These are phyloP conservation scores for Orgyia antiqua DNA, from an alignment of 2,888 invertebrate species.

Conservation along the genomic window DNA sequence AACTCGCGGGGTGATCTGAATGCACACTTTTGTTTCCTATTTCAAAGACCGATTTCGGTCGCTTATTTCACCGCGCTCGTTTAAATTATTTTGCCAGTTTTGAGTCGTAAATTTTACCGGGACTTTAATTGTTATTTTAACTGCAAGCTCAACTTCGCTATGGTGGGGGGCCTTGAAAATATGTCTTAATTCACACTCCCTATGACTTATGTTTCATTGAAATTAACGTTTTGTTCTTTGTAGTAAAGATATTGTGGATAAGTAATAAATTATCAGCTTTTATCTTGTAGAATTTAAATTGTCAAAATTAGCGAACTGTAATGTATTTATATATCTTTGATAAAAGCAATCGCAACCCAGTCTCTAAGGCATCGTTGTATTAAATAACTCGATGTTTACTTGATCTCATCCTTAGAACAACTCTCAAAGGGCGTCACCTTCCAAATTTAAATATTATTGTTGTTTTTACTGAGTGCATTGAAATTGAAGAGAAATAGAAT, in stretches of 20 bases:
- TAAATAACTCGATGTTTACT: slow-evolving; percentile 27
- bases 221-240: slow-evolving; percentile 46
- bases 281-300: slow-evolving; percentile 35
- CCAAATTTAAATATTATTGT: slow-evolving; percentile 74
- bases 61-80: slow-evolving; percentile 54
- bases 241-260: slow-evolving; percentile 29
- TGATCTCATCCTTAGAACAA: slow-evolving; percentile 32
- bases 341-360: slow-evolving; percentile 11
- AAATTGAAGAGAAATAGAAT: slow-evolving; percentile 76
- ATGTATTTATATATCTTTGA: slow-evolving; percentile 8
- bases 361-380: slow-evolving; percentile 28
- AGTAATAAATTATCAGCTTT: slow-evolving; percentile 39
- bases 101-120: slow-evolving; percentile 73
- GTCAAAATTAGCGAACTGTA: slow-evolving; percentile 13
- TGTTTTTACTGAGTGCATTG: slow-evolving; percentile 69
- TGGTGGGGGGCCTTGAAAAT: slow-evolving; percentile 61
- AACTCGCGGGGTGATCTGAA: slow-evolving; percentile 48
- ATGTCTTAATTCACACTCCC: slow-evolving; percentile 72
- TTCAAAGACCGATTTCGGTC: slow-evolving; percentile 62
- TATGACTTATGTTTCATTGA: slow-evolving; percentile 70
- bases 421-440: slow-evolving; percentile 50
- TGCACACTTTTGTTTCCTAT: slow-evolving; percentile 66
- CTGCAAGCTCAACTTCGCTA: slow-evolving; percentile 70
- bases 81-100: slow-evolving; percentile 74
- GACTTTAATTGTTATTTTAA: slow-evolving; percentile 79